Base-by-base conservation (phyloP, 2,888 invertebrate genomes). In the Cheilosia urbana region DNA sequence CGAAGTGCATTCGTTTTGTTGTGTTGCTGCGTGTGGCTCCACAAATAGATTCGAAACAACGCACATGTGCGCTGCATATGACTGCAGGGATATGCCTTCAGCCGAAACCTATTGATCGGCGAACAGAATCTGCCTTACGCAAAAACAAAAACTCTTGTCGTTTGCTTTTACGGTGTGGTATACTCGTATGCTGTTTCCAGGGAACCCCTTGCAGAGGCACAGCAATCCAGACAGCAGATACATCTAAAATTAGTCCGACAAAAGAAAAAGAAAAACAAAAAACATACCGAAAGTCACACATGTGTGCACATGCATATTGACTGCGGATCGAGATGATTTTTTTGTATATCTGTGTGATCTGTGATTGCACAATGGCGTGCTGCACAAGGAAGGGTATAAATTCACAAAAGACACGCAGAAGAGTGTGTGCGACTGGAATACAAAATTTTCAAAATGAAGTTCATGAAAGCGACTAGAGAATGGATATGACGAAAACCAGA, bases 21-120 rank as follows among this genome's bases (percentile, higher is more conserved):
- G 49, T 40, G 27, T 42, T 60, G 77, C 55, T 60, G 77, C 55
- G 66, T 76, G 69, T 53, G 7, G 15, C n/a, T 71, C 57, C 78
- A 45, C 71, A 78, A 78, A 71, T 78, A 78, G 66, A 76, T 60
- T 69, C 47, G 45, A 62, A 68, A 62, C 40, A 63, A 57, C 58
- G 49, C 80, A 84, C 84, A 84, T 84, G 75, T 84, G 84, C 58
- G 45, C 27, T 45, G 49, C 80, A 84, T 66, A 68, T 84, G 80
- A 13, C 84, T 79, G 68, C 58, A 27, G 62, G 49, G 34, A 17
- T 30, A 9, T 49, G 62, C 53, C 63, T 71, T 71, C n/a, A 42
- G 62, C 57, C 55, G 49, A 78, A 63, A 40, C 63, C 68, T 62
- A 77, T 62, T 77, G 68, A 75, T 75, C 65, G 37, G 37, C 11